Percentiles rank a stretch among this genome's conserved stretches.
Evolutionary conservation across 53 echinoderm and acorn worm genomes (phyloP).

Genomic region (Stichopus horrens): DNA sequence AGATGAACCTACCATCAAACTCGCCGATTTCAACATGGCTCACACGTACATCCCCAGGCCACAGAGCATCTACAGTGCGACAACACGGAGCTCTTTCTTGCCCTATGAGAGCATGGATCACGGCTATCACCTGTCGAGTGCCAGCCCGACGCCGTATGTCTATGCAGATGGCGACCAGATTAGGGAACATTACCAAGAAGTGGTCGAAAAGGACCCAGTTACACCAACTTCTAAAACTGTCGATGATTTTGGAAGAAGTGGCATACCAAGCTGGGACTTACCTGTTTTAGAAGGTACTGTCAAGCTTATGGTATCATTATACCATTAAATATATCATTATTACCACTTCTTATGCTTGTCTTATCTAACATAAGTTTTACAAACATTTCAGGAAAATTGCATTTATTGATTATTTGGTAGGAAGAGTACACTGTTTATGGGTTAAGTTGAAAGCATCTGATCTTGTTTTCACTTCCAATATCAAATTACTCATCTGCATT

Average conservation of each 20-base stretch:
- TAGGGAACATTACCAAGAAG: slow-evolving; percentile 70
- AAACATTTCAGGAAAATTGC: too few relatives aligned
- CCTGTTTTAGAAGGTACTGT: slow-evolving; percentile 76
- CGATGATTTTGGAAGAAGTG: slow-evolving; percentile 77
- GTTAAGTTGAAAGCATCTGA: too few relatives aligned
- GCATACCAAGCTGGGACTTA: slow-evolving; percentile 79
- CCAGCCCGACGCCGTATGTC: slow-evolving; percentile 54
- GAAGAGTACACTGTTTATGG: too few relatives aligned
- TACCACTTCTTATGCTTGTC: too few relatives aligned
- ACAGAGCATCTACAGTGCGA: slow-evolving; percentile 82
- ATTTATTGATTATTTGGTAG: too few relatives aligned
- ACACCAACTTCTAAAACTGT: slow-evolving; percentile 27
- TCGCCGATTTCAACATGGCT: slow-evolving; percentile 94
- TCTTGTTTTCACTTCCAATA: too few relatives aligned
- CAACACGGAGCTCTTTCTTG: slow-evolving; percentile 57
- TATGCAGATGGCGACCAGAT: slow-evolving; percentile 66
- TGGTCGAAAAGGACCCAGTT: slow-evolving; percentile 57
- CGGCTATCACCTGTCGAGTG: slow-evolving; percentile 17
- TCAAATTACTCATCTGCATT: too few relatives aligned
- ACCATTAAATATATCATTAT: too few relatives aligned
- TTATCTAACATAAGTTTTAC: too few relatives aligned
- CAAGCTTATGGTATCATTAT: too few relatives aligned
- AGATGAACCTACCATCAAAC: slow-evolving; percentile 79
- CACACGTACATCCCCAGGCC: slow-evolving; percentile 92
- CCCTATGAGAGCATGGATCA: slow-evolving; percentile 55